Base-by-base conservation (phyloP, 2,888 invertebrate species). In the Caenorhabditis sinica region DNA sequence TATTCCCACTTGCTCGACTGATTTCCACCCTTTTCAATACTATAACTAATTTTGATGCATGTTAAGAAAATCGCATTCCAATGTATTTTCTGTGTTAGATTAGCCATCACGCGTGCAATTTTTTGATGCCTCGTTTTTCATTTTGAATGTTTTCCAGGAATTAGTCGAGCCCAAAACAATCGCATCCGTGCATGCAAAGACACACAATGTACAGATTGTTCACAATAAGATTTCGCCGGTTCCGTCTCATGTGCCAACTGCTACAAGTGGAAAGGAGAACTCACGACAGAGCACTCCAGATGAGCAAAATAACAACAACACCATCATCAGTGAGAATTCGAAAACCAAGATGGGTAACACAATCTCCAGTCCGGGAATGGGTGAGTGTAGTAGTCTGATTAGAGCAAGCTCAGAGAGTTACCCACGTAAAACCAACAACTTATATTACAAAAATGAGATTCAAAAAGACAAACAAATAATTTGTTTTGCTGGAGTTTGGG, bases 201-300 rank as follows among this genome's bases (percentile, higher is more conserved):
- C 71, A 23, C 74, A 83, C 30, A 83, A 83, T 82, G 76, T 83
- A 72, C 79, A 79, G 79, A 77, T 75, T 79, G 79, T 74, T 58
- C 73, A 83, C 28, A 83, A 79, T 69, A 73, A 77, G 77, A 77
- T 83, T 61, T 83, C 83, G 17, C 73, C 83, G n/a, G 77, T 77
- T 68, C 77, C 83, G 25, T 79, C 83, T 30, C 73, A 80, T 40
- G 17, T 68, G 17, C 36, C 36, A n/a, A 53, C 33, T 2, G n/a
- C 25, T 43, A 25, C 36, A 33, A 30, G 30, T 58, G 74, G 68
- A 61, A 81, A 74, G 49, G 80, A 80, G 20, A 69, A 74, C 40
- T 74, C 69, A 40, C 36, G 66, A 65, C 76, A 83, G 30, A 53
- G 68, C 20, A 71, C 53, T 30, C 80, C 74, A 23, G 82, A 85